phyloP scores from a whole-genome alignment of 1,140 invertebrate species.

The Cotesia vestalis region DNA sequence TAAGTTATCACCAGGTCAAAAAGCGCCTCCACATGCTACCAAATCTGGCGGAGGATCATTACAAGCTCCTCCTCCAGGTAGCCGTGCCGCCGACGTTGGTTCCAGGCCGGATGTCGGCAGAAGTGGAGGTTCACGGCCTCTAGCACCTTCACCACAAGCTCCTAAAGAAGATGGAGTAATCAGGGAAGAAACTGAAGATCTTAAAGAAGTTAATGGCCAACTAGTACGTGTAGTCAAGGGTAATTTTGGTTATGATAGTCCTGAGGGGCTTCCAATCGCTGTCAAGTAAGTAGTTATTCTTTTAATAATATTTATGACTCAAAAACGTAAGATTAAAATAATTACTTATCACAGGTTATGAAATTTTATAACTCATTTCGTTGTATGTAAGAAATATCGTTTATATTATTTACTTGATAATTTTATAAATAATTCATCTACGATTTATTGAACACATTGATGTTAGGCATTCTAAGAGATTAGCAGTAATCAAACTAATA shows the following conservation, averaged over 20 bases:
- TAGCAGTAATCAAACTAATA: too few relatives aligned
- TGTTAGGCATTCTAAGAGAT: too few relatives aligned
- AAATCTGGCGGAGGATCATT: constrained; percentile 54
- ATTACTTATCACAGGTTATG: not conserved
- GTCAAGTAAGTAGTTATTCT: constrained; percentile 55
- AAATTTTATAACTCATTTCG: too few relatives aligned
- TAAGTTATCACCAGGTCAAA: constrained; percentile 54
- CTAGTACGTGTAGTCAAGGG: constrained; percentile 56
- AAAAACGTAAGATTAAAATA: not conserved
- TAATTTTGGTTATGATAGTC: constrained; percentile 57
- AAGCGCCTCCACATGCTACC: constrained; percentile 54
- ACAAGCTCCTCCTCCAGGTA: constrained; percentile 45
- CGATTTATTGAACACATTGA: too few relatives aligned
- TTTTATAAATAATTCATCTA: too few relatives aligned
- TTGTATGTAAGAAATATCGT: too few relatives aligned
- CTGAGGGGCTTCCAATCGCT: constrained; percentile 59
- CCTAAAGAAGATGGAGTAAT: constrained; percentile 48
- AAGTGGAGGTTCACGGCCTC: constrained; percentile 21
- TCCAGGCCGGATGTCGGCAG: constrained; percentile 28
- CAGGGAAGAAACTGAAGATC: constrained; percentile 51
- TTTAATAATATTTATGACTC: not conserved
- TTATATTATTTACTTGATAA: too few relatives aligned
- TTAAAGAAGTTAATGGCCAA: constrained; percentile 57
- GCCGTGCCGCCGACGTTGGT: constrained; percentile 35
- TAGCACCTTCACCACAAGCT: not conserved